Conservation (phyloP, 2,888 invertebrate species). For the Hermaeophaga mercurialis region DNA sequence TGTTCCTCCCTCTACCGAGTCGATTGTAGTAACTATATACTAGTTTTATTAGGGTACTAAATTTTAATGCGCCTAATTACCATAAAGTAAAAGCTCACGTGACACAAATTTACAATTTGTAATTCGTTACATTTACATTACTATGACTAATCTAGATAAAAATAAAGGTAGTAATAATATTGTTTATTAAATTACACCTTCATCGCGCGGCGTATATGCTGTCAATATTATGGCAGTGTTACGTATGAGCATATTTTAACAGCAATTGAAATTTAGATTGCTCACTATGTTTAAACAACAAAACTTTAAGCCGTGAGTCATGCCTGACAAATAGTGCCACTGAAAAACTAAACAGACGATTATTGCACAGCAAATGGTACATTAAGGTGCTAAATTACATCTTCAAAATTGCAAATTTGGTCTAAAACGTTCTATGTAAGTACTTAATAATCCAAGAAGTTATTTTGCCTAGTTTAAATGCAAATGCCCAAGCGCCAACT, state of each 20-base stretch:
- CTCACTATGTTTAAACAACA: neutral
- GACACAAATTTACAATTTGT: too few relatives aligned
- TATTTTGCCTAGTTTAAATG: slow-evolving; percentile 28
- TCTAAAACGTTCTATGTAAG: neutral
- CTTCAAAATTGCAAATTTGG: slow-evolving; percentile 9
- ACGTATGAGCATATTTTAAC: neutral
- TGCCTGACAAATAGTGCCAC: neutral
- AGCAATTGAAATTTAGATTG: neutral
- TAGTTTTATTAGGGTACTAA: too few relatives aligned
- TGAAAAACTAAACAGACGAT: neutral
- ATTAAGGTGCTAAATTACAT: neutral
- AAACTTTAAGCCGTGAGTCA: neutral
- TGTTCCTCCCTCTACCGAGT: too few relatives aligned
- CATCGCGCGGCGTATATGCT: too few relatives aligned
- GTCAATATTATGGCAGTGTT: neutral
- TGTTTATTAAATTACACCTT: neutral
- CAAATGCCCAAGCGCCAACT: slow-evolving; percentile 19
- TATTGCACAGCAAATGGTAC: neutral
- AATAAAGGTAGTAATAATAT: too few relatives aligned
- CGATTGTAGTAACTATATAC: too few relatives aligned
- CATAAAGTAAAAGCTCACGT: too few relatives aligned
- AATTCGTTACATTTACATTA: too few relatives aligned
- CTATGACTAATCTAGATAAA: too few relatives aligned
- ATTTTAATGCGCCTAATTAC: too few relatives aligned
- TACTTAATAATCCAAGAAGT: slow-evolving; percentile 8